These are phyloP conservation scores for Dendrolimus pini DNA, from an alignment of 2,888 invertebrate genomes.

Conservation along the genomic window DNA sequence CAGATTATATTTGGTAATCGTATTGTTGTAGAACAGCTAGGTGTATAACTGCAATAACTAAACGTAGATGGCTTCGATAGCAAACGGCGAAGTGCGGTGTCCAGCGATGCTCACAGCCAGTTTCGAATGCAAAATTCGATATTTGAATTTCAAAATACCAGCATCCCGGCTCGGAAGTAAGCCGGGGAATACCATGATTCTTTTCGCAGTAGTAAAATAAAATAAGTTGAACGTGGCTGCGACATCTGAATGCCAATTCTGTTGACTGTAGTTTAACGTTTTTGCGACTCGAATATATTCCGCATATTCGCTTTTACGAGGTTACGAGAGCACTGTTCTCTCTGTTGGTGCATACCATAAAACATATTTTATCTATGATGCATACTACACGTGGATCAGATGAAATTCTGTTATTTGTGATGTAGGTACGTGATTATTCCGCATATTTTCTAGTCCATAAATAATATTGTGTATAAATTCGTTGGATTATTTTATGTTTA, in stretches of 20 bases:
- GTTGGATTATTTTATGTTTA: too few relatives aligned
- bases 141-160: slow-evolving; percentile 72
- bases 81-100: slow-evolving; percentile 18
- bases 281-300: slow-evolving; percentile 4
- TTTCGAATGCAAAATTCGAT: slow-evolving; percentile 67
- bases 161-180: slow-evolving; percentile 33
- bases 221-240: slow-evolving; percentile 45
- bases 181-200: slow-evolving; percentile 53
- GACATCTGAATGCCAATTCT: slow-evolving; percentile 55
- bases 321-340: slow-evolving; percentile 1
- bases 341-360: background rate
- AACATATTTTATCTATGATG: background rate
- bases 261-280: slow-evolving; percentile 24
- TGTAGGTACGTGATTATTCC: background rate
- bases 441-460: too few relatives aligned
- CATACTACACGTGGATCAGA: background rate
- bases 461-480: too few relatives aligned
- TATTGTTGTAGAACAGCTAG: background rate
- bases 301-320: slow-evolving; percentile 2
- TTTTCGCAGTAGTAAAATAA: slow-evolving; percentile 49
- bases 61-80: slow-evolving; percentile 17
- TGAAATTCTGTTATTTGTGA: background rate
- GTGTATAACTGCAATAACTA: slow-evolving; percentile 25
- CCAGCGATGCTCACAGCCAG: slow-evolving; percentile 49
- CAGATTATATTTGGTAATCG: too few relatives aligned